Base-by-base conservation (phyloP, 1,140 invertebrate species). In the Drosophila aff. region DNA sequence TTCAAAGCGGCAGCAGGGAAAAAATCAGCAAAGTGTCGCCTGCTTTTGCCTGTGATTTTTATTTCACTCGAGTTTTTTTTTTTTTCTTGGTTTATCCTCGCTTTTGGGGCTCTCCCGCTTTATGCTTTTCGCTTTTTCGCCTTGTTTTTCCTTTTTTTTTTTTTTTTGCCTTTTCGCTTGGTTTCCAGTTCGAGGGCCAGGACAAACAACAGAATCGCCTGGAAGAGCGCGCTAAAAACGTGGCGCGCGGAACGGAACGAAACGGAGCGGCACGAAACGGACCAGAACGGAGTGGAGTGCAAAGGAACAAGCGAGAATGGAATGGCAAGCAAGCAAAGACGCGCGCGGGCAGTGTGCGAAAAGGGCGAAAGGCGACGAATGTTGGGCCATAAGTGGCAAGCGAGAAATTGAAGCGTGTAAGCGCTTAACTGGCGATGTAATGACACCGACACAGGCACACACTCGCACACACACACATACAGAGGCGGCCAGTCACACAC, bases 341-440 rank as follows among this genome's bases (percentile, higher is more conserved):
- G 50, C 28, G 50, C 50, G 50, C 50, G 50, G 50, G 50, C 31
- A 36, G 33, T 36, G 50, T 40, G 41, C 46, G 53, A 65, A 62
- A 50, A 61, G 55, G 63, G 68, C 53, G 75, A 78, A 66, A 78
- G 75, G 76, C 76, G 69, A 76, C 68, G 73, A 87, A 89, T 89
- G 71, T 79, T 64, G 84, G 76, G 64, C 66, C 73, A 69, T 81
- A 85, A 76, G 79, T 83, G 76, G 80, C 75, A 82, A 73, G 82
- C 78, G 75, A 89, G 81, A 90, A 89, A 90, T 84, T 89, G 78
- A 89, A 89, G 84, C 84, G 84, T 89, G 84, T 89, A 84, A 90
- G 84, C 84, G 81, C 83, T 89, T 89, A 87, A 87, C 83, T 77
- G 81, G 68, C 85, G 78, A 84, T 89, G 85, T 89, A 89, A 73